These are phyloP conservation scores for Clarias platycephalus DNA, from an alignment of 2,797 vertebrate genomes.

Conservation along the genomic window DNA sequence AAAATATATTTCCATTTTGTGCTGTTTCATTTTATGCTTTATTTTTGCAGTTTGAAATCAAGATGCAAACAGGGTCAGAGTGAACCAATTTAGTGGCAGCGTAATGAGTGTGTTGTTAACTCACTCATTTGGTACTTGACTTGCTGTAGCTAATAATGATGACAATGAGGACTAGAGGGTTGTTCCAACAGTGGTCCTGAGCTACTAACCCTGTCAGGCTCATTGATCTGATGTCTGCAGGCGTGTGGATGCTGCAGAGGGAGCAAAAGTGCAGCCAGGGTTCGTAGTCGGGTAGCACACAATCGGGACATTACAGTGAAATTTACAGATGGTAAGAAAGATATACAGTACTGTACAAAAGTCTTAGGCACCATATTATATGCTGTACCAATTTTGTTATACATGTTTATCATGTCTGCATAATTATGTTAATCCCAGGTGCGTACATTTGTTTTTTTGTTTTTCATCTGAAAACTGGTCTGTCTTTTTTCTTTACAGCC, in stretches of 20 bases:
- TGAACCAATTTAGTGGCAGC: not conserved
- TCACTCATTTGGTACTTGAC: not conserved
- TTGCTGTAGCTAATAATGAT: not conserved
- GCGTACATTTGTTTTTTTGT: no score
- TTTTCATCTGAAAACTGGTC: no score
- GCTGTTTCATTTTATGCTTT: conserved; percentile 2
- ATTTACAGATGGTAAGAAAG: not conserved
- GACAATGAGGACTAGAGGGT: not conserved
- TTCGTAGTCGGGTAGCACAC: conserved; percentile 7
- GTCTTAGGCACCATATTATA: no score
- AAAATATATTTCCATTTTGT: not conserved
- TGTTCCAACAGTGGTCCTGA: not conserved
- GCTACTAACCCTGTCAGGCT: not conserved
- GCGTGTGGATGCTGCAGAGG: not conserved
- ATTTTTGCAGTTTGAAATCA: conserved; percentile 15
- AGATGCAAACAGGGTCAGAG: conserved; percentile 15
- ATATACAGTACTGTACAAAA: no score
- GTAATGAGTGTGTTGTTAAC: conserved; percentile 4
- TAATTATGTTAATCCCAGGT: no score
- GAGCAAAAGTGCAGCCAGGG: not conserved
- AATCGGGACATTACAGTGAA: not conserved
- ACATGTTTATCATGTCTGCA: no score
- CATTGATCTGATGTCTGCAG: conserved; percentile 5
- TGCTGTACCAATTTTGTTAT: no score
- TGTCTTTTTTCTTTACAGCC: no score